Conservation (phyloP, 2,113 vertebrate species). For the Ageneiosus marmoratus region DNA sequence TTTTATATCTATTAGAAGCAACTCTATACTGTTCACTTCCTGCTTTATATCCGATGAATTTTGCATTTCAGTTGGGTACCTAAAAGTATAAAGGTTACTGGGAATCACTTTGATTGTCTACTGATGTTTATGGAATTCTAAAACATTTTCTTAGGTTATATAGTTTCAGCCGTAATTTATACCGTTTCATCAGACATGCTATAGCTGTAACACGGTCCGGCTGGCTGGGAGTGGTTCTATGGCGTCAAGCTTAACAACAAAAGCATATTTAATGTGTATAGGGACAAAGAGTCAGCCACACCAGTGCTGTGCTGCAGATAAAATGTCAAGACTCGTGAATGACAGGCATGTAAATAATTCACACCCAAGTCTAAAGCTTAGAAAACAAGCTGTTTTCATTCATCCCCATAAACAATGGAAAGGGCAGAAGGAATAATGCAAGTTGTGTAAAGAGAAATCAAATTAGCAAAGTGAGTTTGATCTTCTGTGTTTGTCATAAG, state of each 20-base stretch:
- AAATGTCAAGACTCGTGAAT: constrained; percentile 64
- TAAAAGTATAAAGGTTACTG: not conserved
- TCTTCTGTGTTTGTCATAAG: not conserved
- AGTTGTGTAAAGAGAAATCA: constrained; percentile 10
- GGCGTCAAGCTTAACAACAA: constrained; percentile 28
- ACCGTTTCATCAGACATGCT: not conserved
- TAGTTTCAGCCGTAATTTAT: constrained; percentile 7
- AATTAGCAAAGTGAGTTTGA: constrained; percentile 1
- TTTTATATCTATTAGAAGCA: not conserved
- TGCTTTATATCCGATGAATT: not conserved
- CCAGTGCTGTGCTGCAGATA: constrained; percentile 48
- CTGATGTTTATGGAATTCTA: not conserved
- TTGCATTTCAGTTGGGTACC: not conserved
- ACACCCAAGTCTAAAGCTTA: constrained; percentile 52
- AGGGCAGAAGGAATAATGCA: not conserved
- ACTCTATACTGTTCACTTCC: not conserved
- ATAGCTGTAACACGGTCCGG: constrained; percentile 22
- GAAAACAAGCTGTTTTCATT: constrained; percentile 56
- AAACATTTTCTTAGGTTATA: not conserved
- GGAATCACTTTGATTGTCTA: not conserved
- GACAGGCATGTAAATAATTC: constrained; percentile 66
- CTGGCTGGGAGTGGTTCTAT: constrained; percentile 7
- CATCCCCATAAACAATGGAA: constrained; percentile 53
- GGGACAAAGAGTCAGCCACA: constrained; percentile 33
- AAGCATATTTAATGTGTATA: constrained; percentile 38